Percentiles rank a stretch among this genome's conserved stretches.
phyloP scores from a whole-genome alignment of 1,140 invertebrate species.

The Bombus picipes region DNA sequence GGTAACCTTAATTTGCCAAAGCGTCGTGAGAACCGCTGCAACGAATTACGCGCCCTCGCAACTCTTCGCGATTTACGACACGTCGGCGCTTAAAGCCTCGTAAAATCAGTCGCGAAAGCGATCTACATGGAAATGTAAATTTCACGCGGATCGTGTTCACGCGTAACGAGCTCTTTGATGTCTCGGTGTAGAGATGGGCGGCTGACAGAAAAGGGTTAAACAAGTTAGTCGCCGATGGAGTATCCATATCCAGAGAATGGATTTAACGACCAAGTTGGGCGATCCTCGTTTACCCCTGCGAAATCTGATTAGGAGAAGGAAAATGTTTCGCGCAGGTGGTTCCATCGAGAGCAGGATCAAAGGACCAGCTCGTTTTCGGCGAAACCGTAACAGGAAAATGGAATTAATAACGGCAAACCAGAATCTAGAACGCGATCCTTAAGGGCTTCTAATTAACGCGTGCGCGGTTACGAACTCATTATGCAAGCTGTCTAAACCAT shows the following conservation, averaged over 20 bases:
- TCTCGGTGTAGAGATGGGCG: too few species aligned
- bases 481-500: conserved; percentile 42
- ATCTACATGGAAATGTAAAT: background rate
- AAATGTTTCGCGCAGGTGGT: conserved; percentile 40
- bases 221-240: conserved; percentile 18
- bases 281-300: conserved; percentile 60
- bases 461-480: conserved; percentile 13
- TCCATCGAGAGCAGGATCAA: conserved; percentile 53
- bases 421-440: conserved; percentile 26
- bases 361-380: conserved; percentile 44
- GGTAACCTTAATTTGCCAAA: too few species aligned
- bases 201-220: background rate
- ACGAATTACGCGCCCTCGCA: too few species aligned
- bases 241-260: conserved; percentile 35
- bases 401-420: conserved; percentile 59
- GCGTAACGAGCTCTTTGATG: background rate
- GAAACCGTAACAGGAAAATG: conserved; percentile 48
- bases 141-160: background rate
- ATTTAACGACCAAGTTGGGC: conserved; percentile 53
- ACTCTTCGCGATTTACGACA: background rate
- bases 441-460: conserved; percentile 58
- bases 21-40: too few species aligned
- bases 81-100: too few species aligned
- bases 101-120: background rate
- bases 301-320: conserved; percentile 63